These are phyloP conservation scores for Nebria ingens DNA, from an alignment of 1,140 invertebrate genomes.

Conservation along the genomic window DNA sequence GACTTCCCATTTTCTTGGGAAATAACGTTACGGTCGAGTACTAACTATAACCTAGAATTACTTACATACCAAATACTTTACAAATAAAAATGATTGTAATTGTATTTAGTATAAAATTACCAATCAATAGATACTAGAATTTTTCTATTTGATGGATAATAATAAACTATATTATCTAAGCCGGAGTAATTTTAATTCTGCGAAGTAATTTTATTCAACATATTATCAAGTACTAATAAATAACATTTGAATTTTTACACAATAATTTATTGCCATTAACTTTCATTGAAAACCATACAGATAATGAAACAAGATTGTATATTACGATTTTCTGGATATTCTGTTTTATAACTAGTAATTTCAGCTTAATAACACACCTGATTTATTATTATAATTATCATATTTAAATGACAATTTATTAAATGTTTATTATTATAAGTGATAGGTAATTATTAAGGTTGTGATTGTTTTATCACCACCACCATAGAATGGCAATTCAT, in stretches of 20 bases:
- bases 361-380: background rate
- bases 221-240: background rate
- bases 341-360: background rate
- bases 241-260: background rate
- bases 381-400: background rate
- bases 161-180: background rate
- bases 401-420: background rate
- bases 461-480: too few relatives aligned
- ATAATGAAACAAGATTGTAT: background rate
- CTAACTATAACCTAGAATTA: too few relatives aligned
- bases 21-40: too few relatives aligned
- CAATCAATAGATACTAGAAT: background rate
- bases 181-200: background rate
- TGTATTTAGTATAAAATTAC: too few relatives aligned
- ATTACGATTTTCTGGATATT: background rate
- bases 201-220: background rate
- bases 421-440: background rate
- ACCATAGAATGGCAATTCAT: too few relatives aligned
- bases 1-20: too few relatives aligned
- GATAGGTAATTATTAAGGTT: background rate
- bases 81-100: too few relatives aligned
- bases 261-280: background rate
- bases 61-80: too few relatives aligned
- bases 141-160: background rate
- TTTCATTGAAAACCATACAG: too few relatives aligned